Percentiles rank a stretch among this genome's conserved stretches.
These are phyloP conservation scores for Pao palembangensis DNA, from an alignment of 2,113 vertebrate species.

Conservation along the genomic window DNA sequence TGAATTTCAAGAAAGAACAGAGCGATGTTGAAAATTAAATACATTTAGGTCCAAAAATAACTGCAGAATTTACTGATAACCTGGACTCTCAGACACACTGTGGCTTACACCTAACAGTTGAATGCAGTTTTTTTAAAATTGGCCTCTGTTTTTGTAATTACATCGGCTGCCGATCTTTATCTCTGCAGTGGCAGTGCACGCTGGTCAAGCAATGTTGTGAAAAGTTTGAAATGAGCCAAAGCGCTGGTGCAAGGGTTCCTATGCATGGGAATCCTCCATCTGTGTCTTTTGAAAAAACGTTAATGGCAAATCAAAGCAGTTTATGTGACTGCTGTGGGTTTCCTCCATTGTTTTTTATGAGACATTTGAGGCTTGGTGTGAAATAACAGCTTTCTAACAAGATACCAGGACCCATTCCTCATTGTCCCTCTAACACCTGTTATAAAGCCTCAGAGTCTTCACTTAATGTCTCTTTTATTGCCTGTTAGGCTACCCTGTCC, in stretches of 20 bases:
- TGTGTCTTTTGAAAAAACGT: not conserved
- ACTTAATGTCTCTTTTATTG: constrained; percentile 41
- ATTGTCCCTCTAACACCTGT: constrained; percentile 48
- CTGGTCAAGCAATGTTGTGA: constrained; percentile 20
- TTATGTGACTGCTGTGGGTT: constrained; percentile 9
- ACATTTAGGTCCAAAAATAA: too few species aligned
- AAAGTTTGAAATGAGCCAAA: constrained; percentile 52
- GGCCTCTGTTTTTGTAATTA: too few species aligned
- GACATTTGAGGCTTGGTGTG: constrained; percentile 53
- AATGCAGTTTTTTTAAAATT: too few species aligned
- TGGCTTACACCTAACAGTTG: too few species aligned
- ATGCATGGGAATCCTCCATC: constrained; percentile 4
- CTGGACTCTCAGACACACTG: too few species aligned
- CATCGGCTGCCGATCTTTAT: constrained; percentile 20
- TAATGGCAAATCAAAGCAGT: constrained; percentile 13
- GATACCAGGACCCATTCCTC: constrained; percentile 35
- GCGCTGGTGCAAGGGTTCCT: constrained; percentile 22
- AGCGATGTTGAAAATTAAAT: too few species aligned
- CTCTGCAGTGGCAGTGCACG: not conserved
- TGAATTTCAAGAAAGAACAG: too few species aligned
- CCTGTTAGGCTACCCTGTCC: constrained; percentile 16
- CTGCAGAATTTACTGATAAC: too few species aligned
- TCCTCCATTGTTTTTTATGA: constrained; percentile 30
- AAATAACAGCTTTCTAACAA: constrained; percentile 47
- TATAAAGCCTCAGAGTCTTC: constrained; percentile 23